These are phyloP conservation scores for Ciconia boyciana DNA, from an alignment of 2,113 vertebrate species.

Conservation along the genomic window DNA sequence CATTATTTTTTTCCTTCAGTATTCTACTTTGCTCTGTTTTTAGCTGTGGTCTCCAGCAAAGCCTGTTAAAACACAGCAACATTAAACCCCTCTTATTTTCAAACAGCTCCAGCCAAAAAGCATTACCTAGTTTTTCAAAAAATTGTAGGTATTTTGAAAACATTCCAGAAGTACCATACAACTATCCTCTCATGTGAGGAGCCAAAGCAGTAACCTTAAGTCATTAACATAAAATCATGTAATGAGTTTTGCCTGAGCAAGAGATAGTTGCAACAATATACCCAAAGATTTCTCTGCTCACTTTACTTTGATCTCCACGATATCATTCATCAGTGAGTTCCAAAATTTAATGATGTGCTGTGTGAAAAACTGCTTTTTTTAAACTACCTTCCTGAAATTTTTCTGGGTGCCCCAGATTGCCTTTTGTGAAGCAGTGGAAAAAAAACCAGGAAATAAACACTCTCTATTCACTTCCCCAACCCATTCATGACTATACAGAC, in stretches of 20 bases:
- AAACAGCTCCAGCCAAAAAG: not conserved
- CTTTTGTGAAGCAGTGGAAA: conserved; percentile 21
- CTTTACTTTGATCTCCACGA: not conserved
- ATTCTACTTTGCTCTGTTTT: not conserved
- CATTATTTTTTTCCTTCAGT: not conserved
- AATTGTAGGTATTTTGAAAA: not conserved
- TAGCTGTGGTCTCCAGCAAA: not conserved
- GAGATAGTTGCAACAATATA: not conserved
- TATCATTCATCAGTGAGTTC: not conserved
- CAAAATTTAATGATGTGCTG: not conserved
- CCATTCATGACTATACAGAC: conserved; percentile 53
- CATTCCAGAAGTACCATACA: not conserved
- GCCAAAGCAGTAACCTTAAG: not conserved
- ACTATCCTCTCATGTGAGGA: not conserved
- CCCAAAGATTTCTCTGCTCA: not conserved
- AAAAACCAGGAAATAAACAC: conserved; percentile 43
- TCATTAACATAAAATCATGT: not conserved
- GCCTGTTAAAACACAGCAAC: not conserved
- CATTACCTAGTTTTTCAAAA: not conserved
- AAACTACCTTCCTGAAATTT: not conserved
- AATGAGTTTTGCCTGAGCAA: not conserved
- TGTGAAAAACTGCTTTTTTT: not conserved
- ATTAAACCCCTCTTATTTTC: not conserved
- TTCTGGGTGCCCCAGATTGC: conserved; percentile 54
- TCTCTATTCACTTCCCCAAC: conserved; percentile 33